Evolutionary conservation across 2,113 vertebrate genomes (phyloP).

Genomic region (Trinectes maculatus): DNA sequence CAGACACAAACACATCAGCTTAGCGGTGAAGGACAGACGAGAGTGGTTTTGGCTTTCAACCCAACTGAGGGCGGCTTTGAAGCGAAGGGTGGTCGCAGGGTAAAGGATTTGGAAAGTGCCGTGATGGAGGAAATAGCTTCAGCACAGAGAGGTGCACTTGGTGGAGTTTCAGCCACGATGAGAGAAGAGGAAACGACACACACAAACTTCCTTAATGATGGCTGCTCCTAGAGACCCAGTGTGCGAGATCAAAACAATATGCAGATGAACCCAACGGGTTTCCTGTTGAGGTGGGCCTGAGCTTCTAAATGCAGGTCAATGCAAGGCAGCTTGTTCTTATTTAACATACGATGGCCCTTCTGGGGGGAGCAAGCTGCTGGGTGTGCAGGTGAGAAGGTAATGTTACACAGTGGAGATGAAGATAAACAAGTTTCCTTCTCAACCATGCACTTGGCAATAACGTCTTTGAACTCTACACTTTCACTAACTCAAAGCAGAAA

Average conservation of each 20-base stretch:
- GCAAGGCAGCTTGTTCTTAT: conserved; percentile 16
- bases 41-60: conserved; percentile 54
- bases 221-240: conserved; percentile 40
- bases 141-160: background rate
- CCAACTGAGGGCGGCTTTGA: conserved; percentile 52
- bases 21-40: conserved; percentile 60
- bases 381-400: conserved; percentile 17
- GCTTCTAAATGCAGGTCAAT: conserved; percentile 64
- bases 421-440: conserved; percentile 1
- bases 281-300: conserved; percentile 43
- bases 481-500: background rate
- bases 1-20: conserved; percentile 55
- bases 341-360: conserved; percentile 40
- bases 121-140: conserved; percentile 18
- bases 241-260: conserved; percentile 72
- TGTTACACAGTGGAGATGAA: conserved; percentile 4
- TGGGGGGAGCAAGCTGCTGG: background rate
- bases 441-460: background rate
- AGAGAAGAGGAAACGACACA: conserved; percentile 16
- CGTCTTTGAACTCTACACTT: background rate
- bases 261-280: conserved; percentile 58
- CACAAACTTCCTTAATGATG: conserved; percentile 68
- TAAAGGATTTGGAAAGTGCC: conserved; percentile 30
- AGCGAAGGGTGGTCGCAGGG: conserved; percentile 23
- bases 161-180: conserved; percentile 19